These are phyloP conservation scores for Lordiphosa andalusiaca DNA, from an alignment of 2,888 invertebrate species.

Conservation along the genomic window DNA sequence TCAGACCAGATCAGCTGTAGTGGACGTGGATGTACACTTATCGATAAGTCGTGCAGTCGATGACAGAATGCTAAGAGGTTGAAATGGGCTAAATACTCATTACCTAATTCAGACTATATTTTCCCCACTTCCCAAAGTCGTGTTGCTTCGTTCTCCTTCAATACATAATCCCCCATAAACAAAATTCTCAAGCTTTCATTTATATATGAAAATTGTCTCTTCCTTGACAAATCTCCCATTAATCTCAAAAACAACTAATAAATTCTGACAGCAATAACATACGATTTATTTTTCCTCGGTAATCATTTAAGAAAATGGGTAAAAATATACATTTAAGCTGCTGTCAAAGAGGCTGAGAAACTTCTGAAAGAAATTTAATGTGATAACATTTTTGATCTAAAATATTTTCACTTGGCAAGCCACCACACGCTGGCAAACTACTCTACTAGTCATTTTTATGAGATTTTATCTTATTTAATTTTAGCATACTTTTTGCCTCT, in stretches of 20 bases:
- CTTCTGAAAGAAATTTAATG: slow-evolving; percentile 28
- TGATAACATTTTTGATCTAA: slow-evolving; percentile 40
- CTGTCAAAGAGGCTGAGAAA: slow-evolving; percentile 24
- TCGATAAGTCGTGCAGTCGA: too few relatives aligned
- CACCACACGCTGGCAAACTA: slow-evolving; percentile 33
- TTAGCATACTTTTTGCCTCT: slow-evolving; percentile 61
- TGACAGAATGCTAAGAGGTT: too few relatives aligned
- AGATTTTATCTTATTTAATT: slow-evolving; percentile 70
- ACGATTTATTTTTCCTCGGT: neutral
- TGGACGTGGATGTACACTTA: too few relatives aligned
- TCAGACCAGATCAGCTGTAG: too few relatives aligned
- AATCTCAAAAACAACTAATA: slow-evolving; percentile 11
- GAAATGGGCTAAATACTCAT: too few relatives aligned
- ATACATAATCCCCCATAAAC: too few relatives aligned
- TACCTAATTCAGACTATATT: too few relatives aligned
- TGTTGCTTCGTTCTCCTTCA: too few relatives aligned
- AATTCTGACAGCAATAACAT: slow-evolving; percentile 4
- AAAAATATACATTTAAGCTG: slow-evolving; percentile 17
- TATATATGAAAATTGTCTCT: too few relatives aligned
- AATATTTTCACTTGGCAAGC: slow-evolving; percentile 10
- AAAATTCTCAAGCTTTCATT: too few relatives aligned
- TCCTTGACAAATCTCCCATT: slow-evolving; percentile 7
- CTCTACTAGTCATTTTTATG: slow-evolving; percentile 66
- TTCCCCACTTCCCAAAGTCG: too few relatives aligned
- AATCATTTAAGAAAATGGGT: slow-evolving; percentile 5